Conservation (phyloP, 2,113 vertebrate genomes). For the Leptobrachium leishanense region DNA sequence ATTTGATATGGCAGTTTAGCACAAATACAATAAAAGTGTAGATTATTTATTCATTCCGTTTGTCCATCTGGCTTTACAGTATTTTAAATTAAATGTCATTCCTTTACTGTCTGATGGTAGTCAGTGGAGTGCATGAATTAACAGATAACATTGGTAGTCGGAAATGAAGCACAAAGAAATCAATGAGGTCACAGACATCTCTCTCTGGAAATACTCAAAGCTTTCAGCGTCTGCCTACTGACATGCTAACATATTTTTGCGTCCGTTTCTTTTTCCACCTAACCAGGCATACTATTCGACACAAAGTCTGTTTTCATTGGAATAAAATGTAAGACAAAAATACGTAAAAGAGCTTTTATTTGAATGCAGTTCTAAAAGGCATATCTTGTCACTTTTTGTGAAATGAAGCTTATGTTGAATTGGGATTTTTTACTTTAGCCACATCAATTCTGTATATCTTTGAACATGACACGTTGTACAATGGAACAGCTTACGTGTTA, state of each 20-base stretch:
- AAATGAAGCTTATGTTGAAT: neutral
- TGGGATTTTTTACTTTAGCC: neutral
- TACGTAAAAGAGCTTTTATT: neutral
- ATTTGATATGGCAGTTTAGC: too few relatives aligned
- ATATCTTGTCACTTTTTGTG: neutral
- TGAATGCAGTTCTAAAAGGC: neutral
- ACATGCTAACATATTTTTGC: conserved; percentile 12
- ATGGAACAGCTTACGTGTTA: neutral
- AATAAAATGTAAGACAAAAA: neutral
- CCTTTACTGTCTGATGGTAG: neutral
- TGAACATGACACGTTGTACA: neutral
- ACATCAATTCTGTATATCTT: neutral
- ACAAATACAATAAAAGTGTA: too few relatives aligned
- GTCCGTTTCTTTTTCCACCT: neutral
- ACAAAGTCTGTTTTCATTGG: neutral
- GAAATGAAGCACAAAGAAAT: conserved; percentile 13
- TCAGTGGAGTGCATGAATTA: neutral
- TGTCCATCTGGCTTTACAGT: neutral
- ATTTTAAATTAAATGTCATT: conserved; percentile 1
- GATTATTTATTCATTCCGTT: too few relatives aligned
- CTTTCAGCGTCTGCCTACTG: conserved; percentile 12
- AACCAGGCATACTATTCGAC: neutral
- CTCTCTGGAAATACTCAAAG: conserved; percentile 11
- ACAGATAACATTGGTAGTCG: conserved; percentile 23
- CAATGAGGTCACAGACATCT: conserved; percentile 25